These are phyloP conservation scores for Gryllus longicercus DNA, from an alignment of 2,888 invertebrate species.

Conservation along the genomic window DNA sequence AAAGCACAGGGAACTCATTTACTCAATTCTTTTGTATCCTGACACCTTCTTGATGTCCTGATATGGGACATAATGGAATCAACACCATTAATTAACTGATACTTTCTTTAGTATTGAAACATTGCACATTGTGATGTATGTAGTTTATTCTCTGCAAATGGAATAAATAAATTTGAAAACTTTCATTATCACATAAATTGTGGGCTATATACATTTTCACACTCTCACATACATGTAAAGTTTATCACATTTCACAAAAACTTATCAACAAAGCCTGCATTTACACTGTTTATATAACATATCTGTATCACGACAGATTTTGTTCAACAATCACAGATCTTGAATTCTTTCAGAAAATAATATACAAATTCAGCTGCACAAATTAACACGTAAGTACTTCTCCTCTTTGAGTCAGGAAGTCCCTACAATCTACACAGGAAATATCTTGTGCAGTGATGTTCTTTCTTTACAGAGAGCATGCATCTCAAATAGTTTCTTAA, in stretches of 20 bases:
- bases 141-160: constrained; percentile 4
- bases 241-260: constrained; percentile 3
- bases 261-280: background rate
- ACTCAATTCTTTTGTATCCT: background rate
- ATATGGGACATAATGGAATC: background rate
- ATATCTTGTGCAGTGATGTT: background rate
- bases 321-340: constrained; percentile 10
- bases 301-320: background rate
- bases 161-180: constrained; percentile 10
- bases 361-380: constrained; percentile 10
- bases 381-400: background rate
- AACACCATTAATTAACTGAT: background rate
- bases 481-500: background rate
- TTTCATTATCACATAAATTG: background rate
- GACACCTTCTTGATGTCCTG: background rate
- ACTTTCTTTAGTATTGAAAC: background rate
- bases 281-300: background rate
- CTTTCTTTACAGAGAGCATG: background rate
- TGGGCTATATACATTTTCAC: background rate
- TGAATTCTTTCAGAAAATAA: background rate
- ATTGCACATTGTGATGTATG: constrained; percentile 11
- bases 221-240: background rate
- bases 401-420: background rate
- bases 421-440: background rate
- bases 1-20: background rate